phyloP scores from a whole-genome alignment of 2,797 vertebrate genomes.

The Anableps anableps region DNA sequence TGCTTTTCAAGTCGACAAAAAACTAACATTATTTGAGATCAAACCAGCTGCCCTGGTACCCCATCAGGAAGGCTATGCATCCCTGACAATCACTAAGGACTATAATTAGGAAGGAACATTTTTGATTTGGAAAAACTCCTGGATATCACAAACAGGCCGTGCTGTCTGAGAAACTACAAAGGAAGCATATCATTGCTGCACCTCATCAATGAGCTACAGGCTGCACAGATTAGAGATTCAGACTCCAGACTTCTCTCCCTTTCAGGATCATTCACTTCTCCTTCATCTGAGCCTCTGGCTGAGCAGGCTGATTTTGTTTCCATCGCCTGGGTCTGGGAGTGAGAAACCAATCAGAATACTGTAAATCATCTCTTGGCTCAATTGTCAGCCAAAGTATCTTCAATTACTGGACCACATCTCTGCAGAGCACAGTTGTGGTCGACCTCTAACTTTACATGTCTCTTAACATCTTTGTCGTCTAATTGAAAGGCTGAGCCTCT shows the following conservation, averaged over 20 bases:
- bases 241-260: constrained; percentile 52
- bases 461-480: constrained; percentile 61
- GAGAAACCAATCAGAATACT: constrained; percentile 59
- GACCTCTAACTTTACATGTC: constrained; percentile 48
- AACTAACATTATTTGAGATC: constrained; percentile 36
- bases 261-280: constrained; percentile 50
- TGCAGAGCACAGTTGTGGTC: constrained; percentile 57
- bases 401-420: constrained; percentile 65
- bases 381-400: constrained; percentile 63
- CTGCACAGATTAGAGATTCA: constrained; percentile 48
- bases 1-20: constrained; percentile 43
- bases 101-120: constrained; percentile 56
- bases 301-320: constrained; percentile 56
- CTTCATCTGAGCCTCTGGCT: constrained; percentile 40
- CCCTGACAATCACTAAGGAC: constrained; percentile 39
- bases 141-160: constrained; percentile 43
- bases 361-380: constrained; percentile 60
- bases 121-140: constrained; percentile 39
- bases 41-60: constrained; percentile 40
- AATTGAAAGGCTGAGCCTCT: constrained; percentile 53
- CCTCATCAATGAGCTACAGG: constrained; percentile 59
- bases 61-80: constrained; percentile 48
- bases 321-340: constrained; percentile 51
- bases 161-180: constrained; percentile 43
- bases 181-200: constrained; percentile 64